Base-by-base conservation (phyloP, 2,888 invertebrate species). In the Aphidoletes aphidimyza region DNA sequence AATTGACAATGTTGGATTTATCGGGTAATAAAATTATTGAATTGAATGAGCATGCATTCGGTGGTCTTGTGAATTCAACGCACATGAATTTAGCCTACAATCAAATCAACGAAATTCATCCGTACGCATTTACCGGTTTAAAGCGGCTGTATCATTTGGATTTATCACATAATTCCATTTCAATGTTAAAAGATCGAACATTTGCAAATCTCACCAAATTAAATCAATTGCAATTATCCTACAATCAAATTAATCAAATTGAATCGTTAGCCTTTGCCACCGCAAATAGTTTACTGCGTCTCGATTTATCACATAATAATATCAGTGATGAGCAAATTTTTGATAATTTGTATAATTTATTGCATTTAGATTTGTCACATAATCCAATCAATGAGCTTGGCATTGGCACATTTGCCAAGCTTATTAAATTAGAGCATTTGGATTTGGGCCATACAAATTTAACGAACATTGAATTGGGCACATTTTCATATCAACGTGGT, bases 351-450 rank as follows among this genome's bases (percentile, higher is more conserved):
- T 69, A 69, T 30, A 69, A 69, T 69, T 14, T 69, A 30, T 30
- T 69, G n/a, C 69, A 69, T 69, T 14, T 69, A 0, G 69, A 69
- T 14, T 17, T 69, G 1, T 69, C 69, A 9, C 69, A 69, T 14
- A 69, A 69, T 69, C 69, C 69, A 30, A 69, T 69, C 34, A 69
- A 69, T n/a, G 69, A 69, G n/a, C 14, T 69, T 30, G 83, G 39
- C n/a, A 47, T 83, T 47, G 42, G 42, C 1, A 83, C 47, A 22
- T 83, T 83, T 30, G 36, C 83, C 1, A 42, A 83, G 9, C 39
- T 47, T 6, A 45, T 39, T 8, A 83, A 39, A 19, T 19, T 83
- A 0, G 42, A 45, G 8, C 47, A 83, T 45, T 83, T 83, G 30
- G 42, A 83, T 34, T 26, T 83, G 30, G 30, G 26, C 0, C 83